Evolutionary conservation across 1,140 invertebrate genomes (phyloP), one percentile per base, ranked within the genome.

Genomic region (Magallana gigas): DNA sequence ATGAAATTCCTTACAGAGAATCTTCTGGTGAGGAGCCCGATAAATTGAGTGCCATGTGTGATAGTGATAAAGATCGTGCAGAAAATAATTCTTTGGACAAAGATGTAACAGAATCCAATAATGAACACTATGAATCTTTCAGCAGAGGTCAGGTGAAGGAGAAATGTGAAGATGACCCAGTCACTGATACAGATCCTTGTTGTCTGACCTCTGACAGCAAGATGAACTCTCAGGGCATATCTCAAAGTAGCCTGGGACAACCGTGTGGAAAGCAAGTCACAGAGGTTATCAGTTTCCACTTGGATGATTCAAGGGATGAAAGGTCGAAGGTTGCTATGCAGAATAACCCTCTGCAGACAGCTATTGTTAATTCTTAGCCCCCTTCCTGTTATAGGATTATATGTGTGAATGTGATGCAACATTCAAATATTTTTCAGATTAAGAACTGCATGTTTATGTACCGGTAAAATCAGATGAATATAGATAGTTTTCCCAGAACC

Each of bases 231-330:
- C 18, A 76, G 23, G 68, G 68, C 8, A 29, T 76, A 76, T 76
- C 68, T 36, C 23, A 76, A 76, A 23, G 23, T 29, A 76, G 4
- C 14, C 23, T 36, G 18, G 23, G 68, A 29, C 68, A 76, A 76
- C 68, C 68, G 23, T 76, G 68, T 76, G 68, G 23, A 76, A 76
- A 23, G 23, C 68, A 76, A 12, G 68, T 76, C 14, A 12, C 68
- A 76, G 68, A 76, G 23, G 68, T 76, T 18, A 76, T 76, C 68
- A 76, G 23, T 48, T 76, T 76, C 12, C 68, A 76, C 68, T 29
- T 76, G 68, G 68, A 76, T 76, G 68, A 76, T 23, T 11, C 68
- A 18, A 76, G 68, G 36, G 68, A 29, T 76, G 68, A 76, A 76
- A 76, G 68, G 68, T 76, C 68, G 14, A 18, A 76, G 68, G 18